Conservation (phyloP, 1,140 invertebrate species). For the Drosophila insularis region DNA sequence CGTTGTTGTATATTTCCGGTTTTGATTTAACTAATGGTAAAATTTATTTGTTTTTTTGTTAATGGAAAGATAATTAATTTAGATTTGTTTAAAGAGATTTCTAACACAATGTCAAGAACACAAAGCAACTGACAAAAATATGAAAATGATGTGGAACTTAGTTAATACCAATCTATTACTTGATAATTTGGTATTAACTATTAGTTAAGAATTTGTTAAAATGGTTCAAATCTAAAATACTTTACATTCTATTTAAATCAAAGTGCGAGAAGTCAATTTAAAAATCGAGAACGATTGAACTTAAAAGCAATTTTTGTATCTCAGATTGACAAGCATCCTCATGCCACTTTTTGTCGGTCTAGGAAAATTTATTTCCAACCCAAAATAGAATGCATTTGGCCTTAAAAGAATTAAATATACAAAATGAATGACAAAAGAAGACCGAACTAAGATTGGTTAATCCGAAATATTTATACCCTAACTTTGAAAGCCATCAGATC, state of each 20-base stretch:
- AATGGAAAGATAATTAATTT: neutral
- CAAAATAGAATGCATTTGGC: slow-evolving; percentile 8
- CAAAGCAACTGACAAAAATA: too few species aligned
- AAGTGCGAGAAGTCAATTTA: neutral
- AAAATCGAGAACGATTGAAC: neutral
- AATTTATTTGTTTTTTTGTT: slow-evolving; percentile 4
- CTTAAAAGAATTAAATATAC: slow-evolving; percentile 11
- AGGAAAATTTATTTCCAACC: slow-evolving; percentile 3
- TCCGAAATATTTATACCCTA: neutral
- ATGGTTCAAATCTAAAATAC: neutral
- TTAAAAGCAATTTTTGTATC: neutral
- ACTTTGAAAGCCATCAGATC: neutral
- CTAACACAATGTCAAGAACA: neutral
- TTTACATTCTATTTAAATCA: neutral
- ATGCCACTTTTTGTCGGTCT: neutral
- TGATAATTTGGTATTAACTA: too few species aligned
- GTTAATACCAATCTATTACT: too few species aligned
- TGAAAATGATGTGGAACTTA: too few species aligned
- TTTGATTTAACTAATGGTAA: slow-evolving; percentile 7
- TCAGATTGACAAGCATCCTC: neutral
- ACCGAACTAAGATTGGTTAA: neutral
- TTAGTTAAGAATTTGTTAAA: too few species aligned
- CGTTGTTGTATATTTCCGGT: slow-evolving; percentile 15
- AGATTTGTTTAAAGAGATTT: neutral
- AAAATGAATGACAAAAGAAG: neutral